Base-by-base conservation (phyloP, 2,797 vertebrate genomes). In the Amblyopsis hoosieri region DNA sequence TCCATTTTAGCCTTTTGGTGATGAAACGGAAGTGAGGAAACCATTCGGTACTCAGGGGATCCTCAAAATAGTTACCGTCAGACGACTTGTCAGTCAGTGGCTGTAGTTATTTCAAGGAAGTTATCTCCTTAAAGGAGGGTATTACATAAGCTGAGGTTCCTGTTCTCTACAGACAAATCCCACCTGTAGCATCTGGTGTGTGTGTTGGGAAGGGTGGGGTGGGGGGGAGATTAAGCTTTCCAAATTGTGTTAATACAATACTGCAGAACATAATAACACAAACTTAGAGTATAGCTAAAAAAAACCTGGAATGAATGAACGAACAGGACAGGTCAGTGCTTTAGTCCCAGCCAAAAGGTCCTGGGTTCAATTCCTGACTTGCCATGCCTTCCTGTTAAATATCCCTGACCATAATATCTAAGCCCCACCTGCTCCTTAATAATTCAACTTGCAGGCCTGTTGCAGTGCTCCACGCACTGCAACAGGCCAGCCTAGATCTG, bases 1-100 rank as follows among this genome's bases (percentile, higher is more conserved):
- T 84, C 71, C 48, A 23, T 70, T 73, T 74, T 68, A 61, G 68
- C 75, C 53, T 50, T 77, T 63, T 73, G 81, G 69, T 69, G 78
- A 74, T 29, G 4, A 76, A 74, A 72, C 71, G 75, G 87, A 90
- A 84, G 79, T 69, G 46, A 68, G 68, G 60, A 68, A 74, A 78
- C 70, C 69, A 66, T 64, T 81, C 45, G 6, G 66, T 62, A 60
- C 80, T 85, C 76, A 0, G 68, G 81, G 81, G 81, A 83, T 62
- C 62, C 72, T 79, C 10, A n/a, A 69, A 82, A 84, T 64, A 81
- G 74, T 85, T 72, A 64, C 11, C 85, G 74, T 62, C 29, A 46
- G 66, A 0, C 0, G 61, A 47, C 29, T 55, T 14, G 13, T 54
- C 37, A 42, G 33, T 37, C 23, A 29, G 23, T 29, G 23, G 29